Evolutionary conservation across 2,797 vertebrate species (phyloP), one percentile per base, ranked within the genome.

Genomic region (Enteromius radiatus): DNA sequence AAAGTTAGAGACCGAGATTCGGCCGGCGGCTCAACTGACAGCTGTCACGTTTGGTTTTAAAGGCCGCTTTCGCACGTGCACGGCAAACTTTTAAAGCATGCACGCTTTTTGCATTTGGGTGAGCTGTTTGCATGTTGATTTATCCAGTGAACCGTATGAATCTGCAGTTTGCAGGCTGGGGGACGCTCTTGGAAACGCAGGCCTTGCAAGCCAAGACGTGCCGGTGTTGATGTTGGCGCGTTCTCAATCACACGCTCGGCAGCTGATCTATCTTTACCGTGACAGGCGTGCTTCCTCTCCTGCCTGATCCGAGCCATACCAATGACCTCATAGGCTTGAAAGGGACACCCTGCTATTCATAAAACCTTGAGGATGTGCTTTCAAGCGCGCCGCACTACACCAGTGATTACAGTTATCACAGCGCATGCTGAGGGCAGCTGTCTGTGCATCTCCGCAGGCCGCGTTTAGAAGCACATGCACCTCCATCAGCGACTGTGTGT

Each of bases 201-300:
- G 31, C 19, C 38, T 26, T 81, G 85, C 91, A 81, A 86, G 92
- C 80, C 76, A 84, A 67, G 90, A 89, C 91, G 88, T 67, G 91
- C 88, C 84, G 8, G 26, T 91, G 90, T 92, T 93, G 90, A 90
- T 41, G 75, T 87, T 92, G 91, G 91, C 89, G 68, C 77, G 59
- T 78, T 90, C 87, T 90, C 84, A 87, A 89, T 67, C 84, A 86
- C 89, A 85, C 68, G 73, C 88, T 89, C 86, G 70, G 85, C 83
- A 26, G 26, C 76, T 88, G 81, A 90, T 85, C 54, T 63, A 88
- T 86, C 78, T 67, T 49, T 81, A 86, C 86, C 38, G 61, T 59
- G 82, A 81, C 81, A 82, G 83, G 36, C 76, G 56, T 67, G 64
- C 65, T 85, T 85, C 79, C 59, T 61, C 59, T 61, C 5, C 59